Evolutionary conservation across 2,888 invertebrate species (phyloP), one percentile per base, ranked within the genome.

Genomic region (Julus scanicus): DNA sequence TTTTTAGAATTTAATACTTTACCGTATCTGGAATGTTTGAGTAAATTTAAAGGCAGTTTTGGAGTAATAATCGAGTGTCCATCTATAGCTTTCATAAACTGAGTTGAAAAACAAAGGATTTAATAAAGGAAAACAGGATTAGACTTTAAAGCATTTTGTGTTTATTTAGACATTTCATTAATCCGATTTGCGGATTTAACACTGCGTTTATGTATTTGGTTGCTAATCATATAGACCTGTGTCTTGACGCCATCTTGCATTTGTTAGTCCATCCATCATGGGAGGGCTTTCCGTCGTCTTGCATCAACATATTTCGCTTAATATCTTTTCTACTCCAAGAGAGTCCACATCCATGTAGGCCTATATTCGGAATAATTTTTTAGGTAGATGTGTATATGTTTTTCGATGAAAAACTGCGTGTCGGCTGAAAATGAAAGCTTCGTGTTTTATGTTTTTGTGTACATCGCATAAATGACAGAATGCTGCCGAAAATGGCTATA

Each of bases 401-500:
- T 71, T 71, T 71, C 71, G 71, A 71, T 71, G 71, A 71, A 71
- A 71, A 71, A 71, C 71, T 71, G 71, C 63, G n/a, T 71, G 71
- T 71, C 71, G 71, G 11, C 71, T 71, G 71, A 29, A 71, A 71
- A 71, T 71, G 71, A 29, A 71, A 71, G 71, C 71, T 29, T 71
- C 71, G 71, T 71, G 71, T 71, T 71, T 71, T 71, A 71, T 71
- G 71, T 20, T 71, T 71, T 71, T 71, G 71, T 71, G 29, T 71
- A 71, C 71, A 71, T 71, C 71, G 71, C 71, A 71, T 71, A 71
- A 71, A 71, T 71, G 71, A 71, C 71, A 71, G 71, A 71, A 71
- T n/a, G 71, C 71, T 71, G 29, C 71, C 71, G n/a, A 71, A 71
- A 71, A 71, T 29, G 71, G 29, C 71, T 71, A 71, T 71, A 71